Base-by-base conservation (phyloP, 2,113 vertebrate genomes). In the Aptenodytes patagonicus region DNA sequence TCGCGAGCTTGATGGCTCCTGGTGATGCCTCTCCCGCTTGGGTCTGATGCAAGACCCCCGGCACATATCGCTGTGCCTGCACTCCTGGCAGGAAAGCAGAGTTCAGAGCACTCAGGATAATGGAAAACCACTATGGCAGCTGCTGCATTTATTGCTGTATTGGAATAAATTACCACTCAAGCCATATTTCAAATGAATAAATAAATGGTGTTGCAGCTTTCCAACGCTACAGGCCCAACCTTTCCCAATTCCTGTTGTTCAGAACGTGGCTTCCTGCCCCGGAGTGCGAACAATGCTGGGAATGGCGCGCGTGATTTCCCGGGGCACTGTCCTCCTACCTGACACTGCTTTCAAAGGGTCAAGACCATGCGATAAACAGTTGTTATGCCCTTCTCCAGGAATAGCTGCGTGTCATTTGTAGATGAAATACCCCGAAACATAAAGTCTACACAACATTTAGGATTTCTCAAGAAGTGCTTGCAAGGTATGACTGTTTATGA, bases 331-430 rank as follows among this genome's bases (percentile, higher is more conserved):
- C 72, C 73, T 52, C 38, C 64, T 5, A 1, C 54, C 76, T 26
- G 61, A 2, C 54, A 10, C 58, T 1, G 12, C 81, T 34, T 2
- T 4, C 20, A 3, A 52, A 64, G 71, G 52, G 52, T 0, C 25
- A 7, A 1, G 20, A n/a, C 57, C 54, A 34, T 0, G 2, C 6
- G 2, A 36, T 2, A 10, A 36, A 24, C 54, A 20, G 34, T 5
- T 5, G 4, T 11, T 26, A 5, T 26, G 51, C 51, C 68, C 75
- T 44, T 10, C 80, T 47, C 26, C 66, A 10, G 58, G 64, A 31
- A 21, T 10, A 73, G 72, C 64, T 31, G 47, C 31, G 2, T 22
- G n/a, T 34, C 81, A 19, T 7, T 36, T 3, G 24, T 4, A 13
- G 6, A 2, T 18, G 5, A 36, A 90, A 49, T 17, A 44, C 66